A percentile compares a stretch with the other conserved stretches of the same genome.
Conservation (phyloP, 2,888 invertebrate genomes). For the Hemaris fuciformis region DNA sequence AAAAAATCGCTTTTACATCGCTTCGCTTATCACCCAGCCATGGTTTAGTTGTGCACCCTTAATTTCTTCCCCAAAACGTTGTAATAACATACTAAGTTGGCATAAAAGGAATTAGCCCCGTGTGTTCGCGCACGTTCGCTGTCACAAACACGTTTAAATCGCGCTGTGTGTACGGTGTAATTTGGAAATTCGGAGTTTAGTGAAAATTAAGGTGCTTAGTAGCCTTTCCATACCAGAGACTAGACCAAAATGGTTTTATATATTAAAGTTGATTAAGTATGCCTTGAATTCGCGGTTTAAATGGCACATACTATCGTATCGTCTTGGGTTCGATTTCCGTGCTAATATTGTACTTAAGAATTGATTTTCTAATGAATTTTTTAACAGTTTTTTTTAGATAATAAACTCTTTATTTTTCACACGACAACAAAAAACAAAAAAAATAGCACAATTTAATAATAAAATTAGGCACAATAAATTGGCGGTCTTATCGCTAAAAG, state of each 20-base stretch:
- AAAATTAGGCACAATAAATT: too few relatives aligned
- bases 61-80: slow-evolving; percentile 7
- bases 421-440: too few relatives aligned
- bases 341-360: too few relatives aligned
- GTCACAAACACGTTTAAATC: not conserved
- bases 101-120: slow-evolving; percentile 12
- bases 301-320: too few relatives aligned
- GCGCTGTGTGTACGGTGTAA: not conserved
- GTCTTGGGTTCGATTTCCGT: too few relatives aligned
- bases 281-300: not conserved
- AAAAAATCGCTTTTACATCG: not conserved
- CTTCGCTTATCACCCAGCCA: not conserved
- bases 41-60: not conserved
- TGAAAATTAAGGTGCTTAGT: not conserved
- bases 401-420: too few relatives aligned
- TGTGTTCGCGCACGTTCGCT: slow-evolving; percentile 10
- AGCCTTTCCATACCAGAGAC: not conserved
- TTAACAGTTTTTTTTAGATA: too few relatives aligned
- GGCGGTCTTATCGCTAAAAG: too few relatives aligned
- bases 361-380: too few relatives aligned
- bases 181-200: not conserved
- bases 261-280: not conserved
- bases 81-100: slow-evolving; percentile 7
- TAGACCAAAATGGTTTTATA: not conserved
- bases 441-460: too few relatives aligned